Percentiles rank a stretch among this genome's conserved stretches.
These are phyloP conservation scores for Trialeurodes vaporariorum DNA, from an alignment of 1,140 invertebrate species.

Conservation along the genomic window DNA sequence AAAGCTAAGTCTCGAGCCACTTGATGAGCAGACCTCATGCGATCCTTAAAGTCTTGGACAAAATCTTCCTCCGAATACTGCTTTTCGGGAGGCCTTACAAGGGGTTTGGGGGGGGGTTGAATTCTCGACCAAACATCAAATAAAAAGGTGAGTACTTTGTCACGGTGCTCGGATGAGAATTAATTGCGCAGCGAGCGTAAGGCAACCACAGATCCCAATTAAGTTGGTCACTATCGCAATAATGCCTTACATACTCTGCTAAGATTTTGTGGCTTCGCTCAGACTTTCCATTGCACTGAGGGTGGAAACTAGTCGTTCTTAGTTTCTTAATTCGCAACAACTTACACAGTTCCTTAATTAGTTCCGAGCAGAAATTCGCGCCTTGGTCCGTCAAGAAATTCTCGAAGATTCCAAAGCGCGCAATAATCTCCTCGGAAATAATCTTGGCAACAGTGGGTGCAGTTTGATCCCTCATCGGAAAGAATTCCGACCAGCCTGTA, in stretches of 20 bases:
- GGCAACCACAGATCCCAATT: constrained; percentile 25
- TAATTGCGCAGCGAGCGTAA: constrained; percentile 13
- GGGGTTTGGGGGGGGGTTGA: not conserved
- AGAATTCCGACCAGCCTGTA: constrained; percentile 30
- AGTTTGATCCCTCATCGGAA: constrained; percentile 30
- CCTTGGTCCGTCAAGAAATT: constrained; percentile 20
- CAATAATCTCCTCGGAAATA: not conserved
- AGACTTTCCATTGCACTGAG: constrained; percentile 29
- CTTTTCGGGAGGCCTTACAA: not conserved
- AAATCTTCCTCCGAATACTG: not conserved
- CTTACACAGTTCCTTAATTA: constrained; percentile 23
- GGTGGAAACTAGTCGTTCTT: constrained; percentile 33
- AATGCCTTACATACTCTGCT: constrained; percentile 13
- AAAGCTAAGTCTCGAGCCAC: not conserved
- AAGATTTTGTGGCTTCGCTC: constrained; percentile 15
- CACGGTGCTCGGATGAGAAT: constrained; percentile 8
- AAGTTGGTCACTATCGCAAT: constrained; percentile 15
- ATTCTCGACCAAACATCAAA: constrained; percentile 6
- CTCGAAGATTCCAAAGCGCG: constrained; percentile 18
- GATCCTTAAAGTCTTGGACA: not conserved
- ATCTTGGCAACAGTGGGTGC: constrained; percentile 26
- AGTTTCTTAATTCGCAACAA: constrained; percentile 18
- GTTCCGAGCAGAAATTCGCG: constrained; percentile 9
- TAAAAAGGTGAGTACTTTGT: constrained; percentile 17
- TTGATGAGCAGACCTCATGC: not conserved